Conservation (phyloP, 35 echinoderm and acorn worm species). For the Apostichopus japonicus region DNA sequence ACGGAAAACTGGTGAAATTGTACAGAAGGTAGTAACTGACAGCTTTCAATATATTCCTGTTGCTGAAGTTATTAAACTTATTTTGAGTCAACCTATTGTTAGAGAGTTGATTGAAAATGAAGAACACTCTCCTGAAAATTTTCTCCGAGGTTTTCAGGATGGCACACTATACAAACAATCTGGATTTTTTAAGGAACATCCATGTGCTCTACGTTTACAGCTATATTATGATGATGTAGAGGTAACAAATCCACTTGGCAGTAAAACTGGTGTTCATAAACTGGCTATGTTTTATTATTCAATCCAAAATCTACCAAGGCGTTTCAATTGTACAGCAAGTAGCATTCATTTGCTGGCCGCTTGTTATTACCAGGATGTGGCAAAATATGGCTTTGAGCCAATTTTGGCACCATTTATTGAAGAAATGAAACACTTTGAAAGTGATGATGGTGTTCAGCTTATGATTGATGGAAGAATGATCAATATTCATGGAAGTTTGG, state of each 20-base stretch:
- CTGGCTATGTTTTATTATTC: conserved; percentile 53
- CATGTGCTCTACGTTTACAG: conserved; percentile 32
- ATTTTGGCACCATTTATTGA: conserved; percentile 61
- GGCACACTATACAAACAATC: conserved; percentile 25
- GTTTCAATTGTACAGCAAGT: conserved; percentile 40
- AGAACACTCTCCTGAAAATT: neutral
- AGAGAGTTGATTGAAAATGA: neutral
- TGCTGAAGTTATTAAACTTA: neutral
- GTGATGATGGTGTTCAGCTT: conserved; percentile 60
- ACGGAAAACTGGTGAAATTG: neutral
- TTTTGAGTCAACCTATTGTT: neutral
- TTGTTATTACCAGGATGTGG: conserved; percentile 41
- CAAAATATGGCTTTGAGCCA: conserved; percentile 66
- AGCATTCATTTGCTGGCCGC: conserved; percentile 56
- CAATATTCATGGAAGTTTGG: conserved; percentile 16
- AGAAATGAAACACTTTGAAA: conserved; percentile 50
- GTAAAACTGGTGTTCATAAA: conserved; percentile 72
- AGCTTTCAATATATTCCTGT: conserved; percentile 30
- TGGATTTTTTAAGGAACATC: neutral
- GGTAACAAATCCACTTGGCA: conserved; percentile 63
- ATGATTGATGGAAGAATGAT: conserved; percentile 5
- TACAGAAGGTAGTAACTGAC: neutral
- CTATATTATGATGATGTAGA: conserved; percentile 74
- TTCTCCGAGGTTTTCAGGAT: conserved; percentile 59
- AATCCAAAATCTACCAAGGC: conserved; percentile 51